phyloP scores from a whole-genome alignment of 1,140 invertebrate genomes.

The Zelostemma sp. region DNA sequence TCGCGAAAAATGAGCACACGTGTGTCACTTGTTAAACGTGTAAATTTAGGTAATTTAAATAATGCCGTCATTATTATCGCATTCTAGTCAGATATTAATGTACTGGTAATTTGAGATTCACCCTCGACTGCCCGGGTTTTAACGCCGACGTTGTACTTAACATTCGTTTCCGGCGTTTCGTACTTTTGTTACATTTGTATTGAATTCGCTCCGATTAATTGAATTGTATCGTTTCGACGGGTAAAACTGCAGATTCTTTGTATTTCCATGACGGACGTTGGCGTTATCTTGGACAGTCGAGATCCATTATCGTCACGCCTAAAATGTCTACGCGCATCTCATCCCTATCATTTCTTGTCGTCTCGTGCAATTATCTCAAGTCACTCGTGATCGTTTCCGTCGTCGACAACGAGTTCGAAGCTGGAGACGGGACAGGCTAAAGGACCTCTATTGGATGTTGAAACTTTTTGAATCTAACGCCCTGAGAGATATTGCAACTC shows the following conservation, averaged over 20 bases:
- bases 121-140: background rate
- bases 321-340: slow-evolving; percentile 5
- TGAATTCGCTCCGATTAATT: background rate
- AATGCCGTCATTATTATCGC: slow-evolving; percentile 38
- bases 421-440: background rate
- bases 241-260: background rate
- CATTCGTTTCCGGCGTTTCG: background rate
- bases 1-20: slow-evolving; percentile 15
- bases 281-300: background rate
- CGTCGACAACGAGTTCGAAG: background rate
- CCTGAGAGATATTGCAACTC: slow-evolving; percentile 11
- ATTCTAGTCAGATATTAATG: slow-evolving; percentile 42
- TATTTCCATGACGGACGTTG: background rate
- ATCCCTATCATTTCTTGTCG: background rate
- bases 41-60: slow-evolving; percentile 37
- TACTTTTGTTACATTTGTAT: background rate
- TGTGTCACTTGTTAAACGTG: slow-evolving; percentile 37
- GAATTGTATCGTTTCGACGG: background rate
- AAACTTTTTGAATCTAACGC: slow-evolving; percentile 5
- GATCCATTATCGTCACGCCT: slow-evolving; percentile 1
- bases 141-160: slow-evolving; percentile 2
- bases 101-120: slow-evolving; percentile 10
- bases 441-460: background rate
- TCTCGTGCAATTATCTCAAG: background rate
- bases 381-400: background rate